A percentile compares a stretch with the other conserved stretches of the same genome.
Conservation (phyloP, 2,113 vertebrate species). For the Eurystomus gularis region DNA sequence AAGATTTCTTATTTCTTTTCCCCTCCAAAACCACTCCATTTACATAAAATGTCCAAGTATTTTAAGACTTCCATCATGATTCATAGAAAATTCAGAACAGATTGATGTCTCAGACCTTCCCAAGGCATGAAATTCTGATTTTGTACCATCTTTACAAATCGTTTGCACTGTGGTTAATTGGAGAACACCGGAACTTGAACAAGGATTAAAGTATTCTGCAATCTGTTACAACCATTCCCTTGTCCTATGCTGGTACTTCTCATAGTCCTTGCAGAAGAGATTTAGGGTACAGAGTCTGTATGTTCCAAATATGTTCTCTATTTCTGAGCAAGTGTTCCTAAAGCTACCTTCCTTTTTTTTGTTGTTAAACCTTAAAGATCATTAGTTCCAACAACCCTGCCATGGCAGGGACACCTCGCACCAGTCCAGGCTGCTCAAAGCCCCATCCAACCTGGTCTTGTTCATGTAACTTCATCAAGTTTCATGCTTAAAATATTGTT, state of each 20-base stretch:
- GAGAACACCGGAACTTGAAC: not conserved
- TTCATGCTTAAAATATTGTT: not conserved
- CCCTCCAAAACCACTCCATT: accelerated
- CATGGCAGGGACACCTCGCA: too few species aligned
- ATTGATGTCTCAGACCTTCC: not conserved
- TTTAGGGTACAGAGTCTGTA: not conserved
- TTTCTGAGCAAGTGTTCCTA: not conserved
- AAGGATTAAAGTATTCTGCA: not conserved
- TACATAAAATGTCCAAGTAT: not conserved
- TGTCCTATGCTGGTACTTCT: not conserved
- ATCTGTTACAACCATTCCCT: not conserved
- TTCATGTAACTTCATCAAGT: not conserved
- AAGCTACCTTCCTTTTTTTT: not conserved
- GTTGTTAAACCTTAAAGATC: too few species aligned
- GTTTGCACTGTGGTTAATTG: not conserved
- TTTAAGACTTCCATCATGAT: not conserved
- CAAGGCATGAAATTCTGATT: not conserved
- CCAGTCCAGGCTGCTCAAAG: too few species aligned
- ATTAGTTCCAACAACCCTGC: too few species aligned
- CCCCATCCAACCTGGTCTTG: too few species aligned
- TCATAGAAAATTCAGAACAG: not conserved
- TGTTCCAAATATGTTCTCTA: not conserved
- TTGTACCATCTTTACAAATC: not conserved
- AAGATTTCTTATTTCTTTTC: too few species aligned
- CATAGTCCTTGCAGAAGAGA: not conserved